phyloP scores from a whole-genome alignment of 2,888 invertebrate genomes.

The Apamea epomidion region DNA sequence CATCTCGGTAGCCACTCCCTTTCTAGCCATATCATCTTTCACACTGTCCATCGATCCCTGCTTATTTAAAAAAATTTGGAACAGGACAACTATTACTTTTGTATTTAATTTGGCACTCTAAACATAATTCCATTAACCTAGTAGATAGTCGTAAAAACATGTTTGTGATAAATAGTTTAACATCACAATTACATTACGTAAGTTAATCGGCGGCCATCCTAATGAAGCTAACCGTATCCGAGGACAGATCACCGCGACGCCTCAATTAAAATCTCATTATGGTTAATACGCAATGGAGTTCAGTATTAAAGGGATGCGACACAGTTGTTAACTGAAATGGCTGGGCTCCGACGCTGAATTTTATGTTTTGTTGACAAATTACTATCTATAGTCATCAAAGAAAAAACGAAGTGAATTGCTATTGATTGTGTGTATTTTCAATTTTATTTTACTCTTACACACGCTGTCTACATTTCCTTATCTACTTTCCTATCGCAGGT shows the following conservation, averaged over 20 bases:
- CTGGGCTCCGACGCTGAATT: constrained; percentile 20
- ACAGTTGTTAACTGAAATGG: constrained; percentile 66
- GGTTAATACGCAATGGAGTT: constrained; percentile 69
- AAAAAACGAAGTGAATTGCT: background rate
- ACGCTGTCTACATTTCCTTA: too few species aligned
- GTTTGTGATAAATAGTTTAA: constrained; percentile 40
- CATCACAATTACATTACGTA: constrained; percentile 86
- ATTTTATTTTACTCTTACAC: too few species aligned
- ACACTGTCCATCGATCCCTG: too few species aligned
- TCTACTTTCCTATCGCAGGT: too few species aligned
- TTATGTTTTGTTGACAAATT: constrained; percentile 40
- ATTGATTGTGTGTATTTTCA: too few species aligned
- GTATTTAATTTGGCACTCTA: background rate
- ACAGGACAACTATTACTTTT: too few species aligned
- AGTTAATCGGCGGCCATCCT: constrained; percentile 82
- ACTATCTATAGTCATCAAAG: background rate
- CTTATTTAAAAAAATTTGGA: background rate
- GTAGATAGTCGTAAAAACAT: constrained; percentile 2
- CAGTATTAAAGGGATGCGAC: constrained; percentile 71
- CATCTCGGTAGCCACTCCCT: too few species aligned
- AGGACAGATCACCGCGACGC: constrained; percentile 80
- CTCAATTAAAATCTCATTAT: constrained; percentile 90
- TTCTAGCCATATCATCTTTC: too few species aligned
- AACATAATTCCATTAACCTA: background rate
- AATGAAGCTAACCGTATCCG: constrained; percentile 86